A percentile compares a stretch with the other conserved stretches of the same genome.
These are phyloP conservation scores for Cynaeus angustus DNA, from an alignment of 2,888 invertebrate species.

Conservation along the genomic window DNA sequence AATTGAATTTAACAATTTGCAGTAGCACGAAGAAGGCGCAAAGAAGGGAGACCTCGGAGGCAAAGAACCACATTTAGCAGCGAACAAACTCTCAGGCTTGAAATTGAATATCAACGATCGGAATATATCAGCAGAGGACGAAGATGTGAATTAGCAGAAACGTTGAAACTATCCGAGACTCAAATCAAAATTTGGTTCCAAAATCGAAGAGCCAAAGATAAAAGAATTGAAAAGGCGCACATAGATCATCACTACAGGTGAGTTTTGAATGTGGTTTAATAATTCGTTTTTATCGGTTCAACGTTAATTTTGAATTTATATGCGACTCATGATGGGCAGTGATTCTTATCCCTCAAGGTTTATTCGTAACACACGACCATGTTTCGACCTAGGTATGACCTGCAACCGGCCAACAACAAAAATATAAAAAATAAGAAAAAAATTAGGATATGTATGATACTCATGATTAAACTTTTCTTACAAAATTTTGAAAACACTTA, in stretches of 20 bases:
- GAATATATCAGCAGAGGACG: constrained; percentile 94
- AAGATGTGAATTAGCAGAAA: constrained; percentile 85
- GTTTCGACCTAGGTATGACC: no score
- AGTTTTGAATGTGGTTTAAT: constrained; percentile 30
- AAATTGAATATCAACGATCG: constrained; percentile 92
- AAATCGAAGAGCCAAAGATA: constrained; percentile 96
- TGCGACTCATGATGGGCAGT: no score
- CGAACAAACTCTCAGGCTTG: constrained; percentile 92
- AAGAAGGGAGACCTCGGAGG: constrained; percentile 89
- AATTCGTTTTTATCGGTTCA: no score
- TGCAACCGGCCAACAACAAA: no score
- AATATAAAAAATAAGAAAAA: no score
- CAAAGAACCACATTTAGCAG: constrained; percentile 96
- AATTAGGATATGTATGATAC: no score
- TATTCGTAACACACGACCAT: no score
- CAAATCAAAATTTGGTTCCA: constrained; percentile 96
- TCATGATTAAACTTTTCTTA: no score
- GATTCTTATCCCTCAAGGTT: no score
- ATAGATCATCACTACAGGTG: constrained; percentile 96
- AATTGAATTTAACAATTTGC: constrained; percentile 54
- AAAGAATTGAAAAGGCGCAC: constrained; percentile 96
- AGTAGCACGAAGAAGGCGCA: constrained; percentile 90
- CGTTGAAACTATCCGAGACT: constrained; percentile 82
- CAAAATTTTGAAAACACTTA: no score
- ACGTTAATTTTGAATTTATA: no score